phyloP scores from a whole-genome alignment of 2,113 vertebrate species.

The Myiozetetes cayanensis region DNA sequence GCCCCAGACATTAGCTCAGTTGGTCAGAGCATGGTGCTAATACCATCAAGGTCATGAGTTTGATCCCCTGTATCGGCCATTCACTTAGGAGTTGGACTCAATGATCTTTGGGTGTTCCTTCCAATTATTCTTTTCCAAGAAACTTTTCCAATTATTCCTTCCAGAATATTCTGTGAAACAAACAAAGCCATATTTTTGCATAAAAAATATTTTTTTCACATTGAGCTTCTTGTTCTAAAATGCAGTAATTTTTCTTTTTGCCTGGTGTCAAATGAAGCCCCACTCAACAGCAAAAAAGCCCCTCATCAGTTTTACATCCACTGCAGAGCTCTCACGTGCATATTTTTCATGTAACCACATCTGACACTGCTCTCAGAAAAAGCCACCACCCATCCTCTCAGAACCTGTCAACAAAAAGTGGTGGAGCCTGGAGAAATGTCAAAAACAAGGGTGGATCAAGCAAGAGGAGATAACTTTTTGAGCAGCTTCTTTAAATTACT shows the following conservation, averaged over 20 bases:
- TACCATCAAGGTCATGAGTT: neutral
- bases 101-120: neutral
- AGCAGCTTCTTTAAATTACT: neutral
- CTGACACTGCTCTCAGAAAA: neutral
- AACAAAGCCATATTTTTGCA: neutral
- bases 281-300: neutral
- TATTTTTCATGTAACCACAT: constrained; percentile 24
- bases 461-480: neutral
- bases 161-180: neutral
- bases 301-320: neutral
- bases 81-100: neutral
- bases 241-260: neutral
- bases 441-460: constrained; percentile 65
- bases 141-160: too few relatives aligned
- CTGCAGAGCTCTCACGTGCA: neutral
- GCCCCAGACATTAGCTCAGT: neutral
- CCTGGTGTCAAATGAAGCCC: neutral
- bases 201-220: neutral
- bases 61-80: neutral
- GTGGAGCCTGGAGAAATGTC: neutral
- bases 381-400: constrained; percentile 56
- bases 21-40: neutral
- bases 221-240: neutral
- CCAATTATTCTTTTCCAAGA: neutral
- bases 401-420: constrained; percentile 23